Base-by-base conservation (phyloP, 1,140 invertebrate species). In the Aphis craccivora region DNA sequence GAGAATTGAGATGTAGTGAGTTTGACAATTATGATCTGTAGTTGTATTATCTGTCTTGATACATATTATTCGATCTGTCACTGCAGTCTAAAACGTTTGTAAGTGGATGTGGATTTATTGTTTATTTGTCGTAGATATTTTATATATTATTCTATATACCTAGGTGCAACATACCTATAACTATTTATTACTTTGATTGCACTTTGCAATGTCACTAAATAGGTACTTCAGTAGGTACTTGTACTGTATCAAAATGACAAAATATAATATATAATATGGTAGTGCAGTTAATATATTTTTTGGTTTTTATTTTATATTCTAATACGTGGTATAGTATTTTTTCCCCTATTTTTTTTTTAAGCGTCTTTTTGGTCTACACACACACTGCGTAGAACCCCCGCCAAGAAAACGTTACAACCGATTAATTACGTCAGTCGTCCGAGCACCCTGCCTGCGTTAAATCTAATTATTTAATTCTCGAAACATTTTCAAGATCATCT, bases 381-480 rank as follows among this genome's bases (percentile, higher is more conserved):
- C 11, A 86, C 30, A 67, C 60, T n/a, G 20, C 40, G 14, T n/a
- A 30, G 43, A 86, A 45, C 84, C 84, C 84, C 84, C 30, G 25
- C 40, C 40, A 45, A 45, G 84, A 45, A n/a, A 45, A 45, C 9
- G 23, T 86, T 86, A 86, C 25, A 25, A 45, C 43, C 84, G 84
- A 86, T 86, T 86, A 86, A 86, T 86, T 86, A 86, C 43, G 84
- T 30, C 43, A 86, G 84, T 86, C 40, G 25, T n/a, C 6, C 30
- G 14, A 86, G 84, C 9, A 86, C 43, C 43, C 43, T 86, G 84
- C 25, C 43, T 45, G 25, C 14, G 84, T 45, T 45, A 86, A 86
- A 86, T 86, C 43, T 86, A 86, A 86, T 86, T 86, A 86, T 86
- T 86, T 45, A 30, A 86, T 25, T 0, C 40, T 86, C 23, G 4